Percentiles rank a stretch among this genome's conserved stretches.
These are phyloP conservation scores for Heteractis magnifica DNA, from an alignment of 92 coral and sea anemone genomes.

Conservation along the genomic window DNA sequence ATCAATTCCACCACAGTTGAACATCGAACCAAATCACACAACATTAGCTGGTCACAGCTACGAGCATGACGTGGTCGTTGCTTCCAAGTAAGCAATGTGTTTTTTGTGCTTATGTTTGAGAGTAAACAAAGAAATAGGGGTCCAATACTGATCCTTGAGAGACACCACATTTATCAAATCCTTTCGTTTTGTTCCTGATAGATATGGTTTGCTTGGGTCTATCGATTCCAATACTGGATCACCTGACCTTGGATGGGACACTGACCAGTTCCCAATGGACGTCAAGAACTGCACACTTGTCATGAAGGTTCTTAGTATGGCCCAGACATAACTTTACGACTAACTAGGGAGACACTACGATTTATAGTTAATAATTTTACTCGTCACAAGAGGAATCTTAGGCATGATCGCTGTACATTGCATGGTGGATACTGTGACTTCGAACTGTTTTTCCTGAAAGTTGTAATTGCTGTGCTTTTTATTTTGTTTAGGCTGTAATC, in stretches of 20 bases:
- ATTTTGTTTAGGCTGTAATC: conserved; percentile 50
- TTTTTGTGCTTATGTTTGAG: not conserved
- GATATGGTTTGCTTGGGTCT: conserved; percentile 84
- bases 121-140: not conserved
- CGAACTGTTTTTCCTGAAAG: too few relatives aligned
- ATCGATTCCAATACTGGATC: conserved; percentile 92
- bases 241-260: conserved; percentile 92
- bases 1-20: conserved; percentile 43
- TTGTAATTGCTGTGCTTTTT: not conserved
- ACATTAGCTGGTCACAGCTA: conserved; percentile 86
- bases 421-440: too few relatives aligned
- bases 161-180: not conserved
- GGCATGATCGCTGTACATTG: too few relatives aligned
- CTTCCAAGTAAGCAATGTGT: conserved; percentile 71
- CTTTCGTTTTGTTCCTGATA: conserved; percentile 2
- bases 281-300: conserved; percentile 79
- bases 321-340: not conserved
- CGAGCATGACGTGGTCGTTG: conserved; percentile 84
- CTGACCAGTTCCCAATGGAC: conserved; percentile 91
- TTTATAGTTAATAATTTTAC: too few relatives aligned
- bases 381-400: too few relatives aligned
- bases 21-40: conserved; percentile 91
- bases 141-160: not conserved
- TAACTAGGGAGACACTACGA: too few relatives aligned
- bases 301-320: conserved; percentile 63